A percentile compares a stretch with the other conserved stretches of the same genome.
These are phyloP conservation scores for Paratrypauchen microcephalus DNA, from an alignment of 2,797 vertebrate genomes.

Conservation along the genomic window DNA sequence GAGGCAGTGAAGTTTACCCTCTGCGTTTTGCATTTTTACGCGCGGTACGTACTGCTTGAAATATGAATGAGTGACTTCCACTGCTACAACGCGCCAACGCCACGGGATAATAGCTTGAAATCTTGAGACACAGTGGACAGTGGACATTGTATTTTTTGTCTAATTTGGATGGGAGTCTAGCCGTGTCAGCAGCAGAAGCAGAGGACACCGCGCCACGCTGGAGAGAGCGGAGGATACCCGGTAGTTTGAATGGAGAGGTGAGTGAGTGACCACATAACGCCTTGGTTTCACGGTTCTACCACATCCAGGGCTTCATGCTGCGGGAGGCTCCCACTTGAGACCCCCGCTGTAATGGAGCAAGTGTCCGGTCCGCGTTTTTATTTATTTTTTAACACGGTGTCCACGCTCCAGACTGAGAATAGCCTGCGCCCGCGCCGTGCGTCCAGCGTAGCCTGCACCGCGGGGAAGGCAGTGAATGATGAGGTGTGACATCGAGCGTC, in stretches of 20 bases:
- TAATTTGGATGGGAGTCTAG: conserved; percentile 67
- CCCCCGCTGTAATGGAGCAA: conserved; percentile 48
- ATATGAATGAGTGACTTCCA: conserved; percentile 63
- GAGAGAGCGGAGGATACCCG: conserved; percentile 41
- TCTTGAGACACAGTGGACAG: not conserved
- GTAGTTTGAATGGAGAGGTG: conserved; percentile 62
- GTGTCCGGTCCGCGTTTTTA: conserved; percentile 11
- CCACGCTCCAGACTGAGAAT: conserved; percentile 42
- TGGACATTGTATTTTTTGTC: conserved; percentile 29
- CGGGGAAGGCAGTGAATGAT: conserved; percentile 15
- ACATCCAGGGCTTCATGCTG: conserved; percentile 11
- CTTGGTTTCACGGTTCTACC: conserved; percentile 3
- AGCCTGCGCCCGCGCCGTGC: conserved; percentile 7
- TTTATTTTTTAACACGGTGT: not conserved
- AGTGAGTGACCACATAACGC: conserved; percentile 64
- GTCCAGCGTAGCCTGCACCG: not conserved
- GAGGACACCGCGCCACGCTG: conserved; percentile 30
- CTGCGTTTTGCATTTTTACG: conserved; percentile 35
- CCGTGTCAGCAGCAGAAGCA: conserved; percentile 40
- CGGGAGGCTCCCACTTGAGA: conserved; percentile 22
- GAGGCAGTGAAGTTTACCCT: conserved; percentile 57
- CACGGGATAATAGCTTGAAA: conserved; percentile 27
- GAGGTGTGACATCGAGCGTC: conserved; percentile 10
- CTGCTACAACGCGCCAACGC: conserved; percentile 27
- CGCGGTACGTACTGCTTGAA: conserved; percentile 15